Evolutionary conservation across 2,113 vertebrate genomes (phyloP), one percentile per base, ranked within the genome.

Genomic region (Hippocampus barbouri): DNA sequence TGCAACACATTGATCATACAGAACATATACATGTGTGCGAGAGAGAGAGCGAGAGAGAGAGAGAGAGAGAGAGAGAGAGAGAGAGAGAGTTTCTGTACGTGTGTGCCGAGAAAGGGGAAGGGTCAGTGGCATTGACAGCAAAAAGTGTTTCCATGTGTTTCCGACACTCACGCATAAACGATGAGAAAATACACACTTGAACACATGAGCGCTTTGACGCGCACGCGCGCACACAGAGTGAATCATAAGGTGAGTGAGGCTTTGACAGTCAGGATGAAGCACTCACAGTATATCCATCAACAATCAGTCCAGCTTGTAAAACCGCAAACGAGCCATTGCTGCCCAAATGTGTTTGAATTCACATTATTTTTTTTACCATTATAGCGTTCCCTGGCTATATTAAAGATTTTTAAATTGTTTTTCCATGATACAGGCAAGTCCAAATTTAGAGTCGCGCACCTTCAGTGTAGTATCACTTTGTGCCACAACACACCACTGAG

Each of bases 81-180:
- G 4, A 5, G 30, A 5, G 5, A 5, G 30, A 0, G 30, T 5
- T 0, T 34, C 30, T 34, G 30, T 34, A 34, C 5, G 68, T 49
- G 74, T 67, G 70, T 71, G 54, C 62, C 66, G 66, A 59, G 53
- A 65, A 71, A 74, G 51, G 56, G 82, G 76, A 74, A 79, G 82
- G 80, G 67, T 76, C 64, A 41, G 68, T 9, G 66, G 80, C 63
- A 61, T 34, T 8, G 71, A 86, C 79, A 83, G 67, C 68, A 73
- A 60, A 79, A 88, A 89, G 63, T 85, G 83, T 82, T 91, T 90
- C 87, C 87, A 91, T 88, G 83, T 87, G 87, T 74, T 80, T 83
- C 83, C 69, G 57, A 62, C 71, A 79, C 61, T 79, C 65, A 25
- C 78, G 75, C 73, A 80, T 57, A 85, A 70, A 83, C 76, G 20